phyloP scores from a whole-genome alignment of 2,888 invertebrate species.

The Patella depressa region DNA sequence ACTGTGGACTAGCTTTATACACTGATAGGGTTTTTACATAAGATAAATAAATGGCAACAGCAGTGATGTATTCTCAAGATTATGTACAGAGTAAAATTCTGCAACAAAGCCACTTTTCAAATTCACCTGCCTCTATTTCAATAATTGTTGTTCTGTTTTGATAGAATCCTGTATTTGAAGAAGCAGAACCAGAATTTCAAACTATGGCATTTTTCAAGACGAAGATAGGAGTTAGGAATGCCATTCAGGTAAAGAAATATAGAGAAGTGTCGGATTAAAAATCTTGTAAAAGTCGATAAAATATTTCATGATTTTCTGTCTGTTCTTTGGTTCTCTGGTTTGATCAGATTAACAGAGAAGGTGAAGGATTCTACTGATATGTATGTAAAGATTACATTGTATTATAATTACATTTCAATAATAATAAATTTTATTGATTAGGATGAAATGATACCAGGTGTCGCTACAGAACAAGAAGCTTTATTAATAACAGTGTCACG shows the following conservation, averaged over 20 bases:
- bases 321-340: not conserved
- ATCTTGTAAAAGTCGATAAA: not conserved
- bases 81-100: too few species aligned
- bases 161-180: constrained; percentile 94
- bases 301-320: not conserved
- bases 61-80: too few species aligned
- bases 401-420: too few species aligned
- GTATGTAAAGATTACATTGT: too few species aligned
- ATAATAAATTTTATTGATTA: constrained; percentile 73
- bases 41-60: too few species aligned
- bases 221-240: constrained; percentile 80
- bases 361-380: too few species aligned
- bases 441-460: constrained; percentile 90
- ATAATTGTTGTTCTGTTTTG: constrained; percentile 62
- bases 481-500: constrained; percentile 87
- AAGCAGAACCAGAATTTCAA: constrained; percentile 97
- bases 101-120: too few species aligned
- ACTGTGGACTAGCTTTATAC: too few species aligned
- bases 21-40: too few species aligned
- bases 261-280: too few species aligned
- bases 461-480: constrained; percentile 77
- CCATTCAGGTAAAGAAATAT: constrained; percentile 63
- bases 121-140: not conserved
- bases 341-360: too few species aligned
- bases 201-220: constrained; percentile 99